Evolutionary conservation across 2,888 invertebrate genomes (phyloP).

Genomic region (Sipha maydis): DNA sequence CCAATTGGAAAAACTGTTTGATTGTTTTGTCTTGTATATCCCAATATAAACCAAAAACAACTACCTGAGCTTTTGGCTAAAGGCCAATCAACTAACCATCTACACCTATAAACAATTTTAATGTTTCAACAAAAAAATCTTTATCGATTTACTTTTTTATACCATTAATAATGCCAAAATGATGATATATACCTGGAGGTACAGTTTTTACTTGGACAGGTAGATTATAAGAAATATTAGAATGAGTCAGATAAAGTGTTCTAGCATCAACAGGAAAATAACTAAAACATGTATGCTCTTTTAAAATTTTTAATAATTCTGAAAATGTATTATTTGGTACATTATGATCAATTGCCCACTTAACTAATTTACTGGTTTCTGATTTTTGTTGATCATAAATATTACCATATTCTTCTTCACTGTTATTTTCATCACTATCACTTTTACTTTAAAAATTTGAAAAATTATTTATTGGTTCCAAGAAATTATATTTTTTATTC

Average conservation of each 20-base stretch:
- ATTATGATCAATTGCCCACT: constrained; percentile 39
- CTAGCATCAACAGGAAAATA: constrained; percentile 52
- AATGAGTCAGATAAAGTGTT: constrained; percentile 17
- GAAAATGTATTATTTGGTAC: constrained; percentile 14
- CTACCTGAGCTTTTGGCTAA: constrained; percentile 59
- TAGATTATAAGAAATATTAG: constrained; percentile 33
- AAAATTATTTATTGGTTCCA: constrained; percentile 10
- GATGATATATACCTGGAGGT: constrained; percentile 32
- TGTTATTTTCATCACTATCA: neutral
- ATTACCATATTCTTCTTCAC: neutral
- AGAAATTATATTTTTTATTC: neutral
- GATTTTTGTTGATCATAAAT: constrained; percentile 8
- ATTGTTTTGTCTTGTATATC: constrained; percentile 30
- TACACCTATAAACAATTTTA: constrained; percentile 35
- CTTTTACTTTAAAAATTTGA: constrained; percentile 10
- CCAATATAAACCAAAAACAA: constrained; percentile 64
- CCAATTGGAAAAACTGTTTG: constrained; percentile 59
- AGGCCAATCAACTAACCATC: constrained; percentile 64
- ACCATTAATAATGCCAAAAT: constrained; percentile 40
- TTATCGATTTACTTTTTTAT: constrained; percentile 15
- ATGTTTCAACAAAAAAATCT: constrained; percentile 13
- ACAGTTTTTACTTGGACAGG: constrained; percentile 16
- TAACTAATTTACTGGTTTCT: constrained; percentile 17
- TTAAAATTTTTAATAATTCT: constrained; percentile 26
- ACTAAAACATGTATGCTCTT: constrained; percentile 4